Base-by-base conservation (phyloP, 2,888 invertebrate genomes). In the Drosophila peninsularis region DNA sequence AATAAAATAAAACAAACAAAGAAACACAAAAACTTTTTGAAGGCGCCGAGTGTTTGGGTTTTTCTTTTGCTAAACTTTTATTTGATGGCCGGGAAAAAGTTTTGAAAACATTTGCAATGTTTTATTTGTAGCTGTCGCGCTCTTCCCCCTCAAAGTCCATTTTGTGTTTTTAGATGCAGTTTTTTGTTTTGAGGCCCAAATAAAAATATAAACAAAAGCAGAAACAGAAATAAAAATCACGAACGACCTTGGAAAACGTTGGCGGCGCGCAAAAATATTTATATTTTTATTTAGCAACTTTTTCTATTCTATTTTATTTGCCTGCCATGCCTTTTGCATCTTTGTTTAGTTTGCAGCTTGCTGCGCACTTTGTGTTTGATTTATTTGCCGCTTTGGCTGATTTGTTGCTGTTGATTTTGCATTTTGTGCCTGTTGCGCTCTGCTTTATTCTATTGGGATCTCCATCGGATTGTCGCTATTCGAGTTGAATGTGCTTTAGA, bases 11-110 rank as follows among this genome's bases (percentile, higher is more conserved):
- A 44, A 60, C 5, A 44, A 10, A 41, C 13, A 30, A 56, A n/a
- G n/a, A n/a, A n/a, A n/a, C n/a, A 71, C 56, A 32, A 34, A 65
- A 65, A 70, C 56, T 54, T 74, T 85, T 79, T 53, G 42, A 37
- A 70, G 50, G 57, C 70, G 45, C n/a, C 19, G 49, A 67, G 5
- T 30, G 5, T 60, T 62, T 24, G 24, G 30, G 52, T 64, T 21
- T 82, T 73, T 64, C 75, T 80, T 79, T 72, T 62, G 53, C 55
- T 71, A 65, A 75, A 81, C 70, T 87, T 87, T 87, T 84, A 76
- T 86, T 81, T 80, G 68, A 80, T 80, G 80, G 72, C 60, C 47
- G 61, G 47, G 53, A 54, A 77, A 72, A 83, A 79, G 56, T 75
- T 77, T 71, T 54, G 14, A 27, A 32, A 60, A 42, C 53, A 55